Base-by-base conservation (phyloP, 2,113 vertebrate genomes). In the Gallinago jamesoni region DNA sequence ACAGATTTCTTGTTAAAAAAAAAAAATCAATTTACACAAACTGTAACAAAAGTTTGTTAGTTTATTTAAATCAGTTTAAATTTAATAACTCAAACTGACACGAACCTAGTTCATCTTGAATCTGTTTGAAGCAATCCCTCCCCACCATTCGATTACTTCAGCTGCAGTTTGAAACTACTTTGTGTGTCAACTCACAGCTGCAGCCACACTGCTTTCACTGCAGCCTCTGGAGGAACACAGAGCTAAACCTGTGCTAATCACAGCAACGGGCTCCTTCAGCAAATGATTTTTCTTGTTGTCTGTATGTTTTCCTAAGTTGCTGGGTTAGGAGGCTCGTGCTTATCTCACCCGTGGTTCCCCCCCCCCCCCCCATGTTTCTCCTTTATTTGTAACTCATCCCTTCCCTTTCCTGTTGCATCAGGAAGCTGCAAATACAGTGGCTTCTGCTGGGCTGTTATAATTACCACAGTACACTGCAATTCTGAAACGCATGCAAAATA, bases 331-430 rank as follows among this genome's bases (percentile, higher is more conserved):
- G 41, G 18, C 18, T 87, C 30, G 23, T 75, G 73, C 92, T 91
- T 90, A 97, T 90, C 90, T 89, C 94, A 91, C 73, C 74, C 88
- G 50, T 28, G 11, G 66, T 35, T 94, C 79, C 67, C 63, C 63
- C 39, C 39, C 35, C 35, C 35, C 35, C 35, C 39, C 18, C 48
- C 28, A 35, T 2, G 0, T 86, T 92, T 83, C 88, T 92, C 73
- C 92, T 84, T 75, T 93, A 57, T 77, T 95, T 90, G 91, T 88
- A 97, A 93, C 75, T 95, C 95, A 96, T 94, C 96, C 83, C 95
- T 97, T 96, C 97, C 95, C 75, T 84, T 97, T 97, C 97, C 97
- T 97, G 96, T 97, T 95, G 91, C 94, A 95, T 92, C 96, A 95
- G 93, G 96, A 97, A 97, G 90, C 94, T 93, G 85, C 94, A 96